Percentiles rank a stretch among this genome's conserved stretches.
Conservation (phyloP, 2,797 vertebrate species). For the Linurgus olivaceus region DNA sequence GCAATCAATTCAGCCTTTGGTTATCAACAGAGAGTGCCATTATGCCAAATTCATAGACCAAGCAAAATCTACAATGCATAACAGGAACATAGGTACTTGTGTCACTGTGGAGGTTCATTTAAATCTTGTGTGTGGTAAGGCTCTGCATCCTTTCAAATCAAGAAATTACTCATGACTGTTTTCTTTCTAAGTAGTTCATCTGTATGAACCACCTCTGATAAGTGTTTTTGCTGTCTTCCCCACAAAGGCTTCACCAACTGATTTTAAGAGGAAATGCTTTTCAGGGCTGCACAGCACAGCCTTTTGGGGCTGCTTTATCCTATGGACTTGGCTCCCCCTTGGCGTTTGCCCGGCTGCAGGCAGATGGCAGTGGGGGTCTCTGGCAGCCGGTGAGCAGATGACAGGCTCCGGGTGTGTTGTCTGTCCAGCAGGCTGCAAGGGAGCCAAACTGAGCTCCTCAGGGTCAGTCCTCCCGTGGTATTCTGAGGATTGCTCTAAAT, state of each 20-base stretch:
- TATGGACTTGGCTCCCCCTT: background rate
- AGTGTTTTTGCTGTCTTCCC: fast-evolving
- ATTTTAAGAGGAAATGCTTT: background rate
- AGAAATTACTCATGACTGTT: background rate
- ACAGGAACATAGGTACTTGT: background rate
- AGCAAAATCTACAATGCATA: background rate
- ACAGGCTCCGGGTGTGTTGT: fast-evolving
- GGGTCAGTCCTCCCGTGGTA: background rate
- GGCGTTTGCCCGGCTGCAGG: background rate
- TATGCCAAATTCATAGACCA: background rate
- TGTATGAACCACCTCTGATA: background rate
- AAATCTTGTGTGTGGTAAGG: background rate
- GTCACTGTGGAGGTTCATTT: background rate
- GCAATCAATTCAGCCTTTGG: background rate
- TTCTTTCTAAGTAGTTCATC: background rate
- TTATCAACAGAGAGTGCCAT: background rate
- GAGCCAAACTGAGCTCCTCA: background rate
- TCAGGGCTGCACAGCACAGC: fast-evolving
- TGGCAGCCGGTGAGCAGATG: background rate
- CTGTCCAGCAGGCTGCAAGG: background rate
- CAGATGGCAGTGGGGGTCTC: background rate
- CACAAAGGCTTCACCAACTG: background rate
- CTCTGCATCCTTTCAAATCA: background rate
- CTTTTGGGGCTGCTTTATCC: background rate
- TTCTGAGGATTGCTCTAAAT: background rate